phyloP scores from a whole-genome alignment of 2,797 vertebrate genomes.

The Rhynchotus rufescens region DNA sequence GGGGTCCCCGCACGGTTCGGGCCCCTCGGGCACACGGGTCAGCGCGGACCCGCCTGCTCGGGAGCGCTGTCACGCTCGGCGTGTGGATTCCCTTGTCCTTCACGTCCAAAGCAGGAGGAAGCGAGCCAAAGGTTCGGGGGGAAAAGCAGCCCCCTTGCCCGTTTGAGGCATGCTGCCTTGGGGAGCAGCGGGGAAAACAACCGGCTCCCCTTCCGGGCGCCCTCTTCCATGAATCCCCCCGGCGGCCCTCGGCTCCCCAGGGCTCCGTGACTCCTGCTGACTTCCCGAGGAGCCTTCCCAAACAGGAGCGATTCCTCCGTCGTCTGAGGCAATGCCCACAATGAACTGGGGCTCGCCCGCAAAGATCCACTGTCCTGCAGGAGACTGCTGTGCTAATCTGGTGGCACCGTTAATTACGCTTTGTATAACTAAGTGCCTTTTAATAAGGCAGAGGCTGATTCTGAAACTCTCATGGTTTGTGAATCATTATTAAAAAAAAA shows the following conservation, averaged over 20 bases:
- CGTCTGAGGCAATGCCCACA: constrained; percentile 14
- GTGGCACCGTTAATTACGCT: constrained; percentile 44
- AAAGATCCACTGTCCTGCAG: constrained; percentile 41
- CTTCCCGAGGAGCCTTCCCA: constrained; percentile 26
- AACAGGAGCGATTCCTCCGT: constrained; percentile 28
- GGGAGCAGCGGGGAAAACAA: background rate
- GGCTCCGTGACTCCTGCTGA: background rate
- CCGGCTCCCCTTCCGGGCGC: background rate
- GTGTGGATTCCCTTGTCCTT: background rate
- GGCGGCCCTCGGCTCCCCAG: background rate
- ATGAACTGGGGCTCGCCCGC: constrained; percentile 22
- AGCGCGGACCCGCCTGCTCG: background rate
- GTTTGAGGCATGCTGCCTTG: background rate
- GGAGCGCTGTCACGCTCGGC: background rate
- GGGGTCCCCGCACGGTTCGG: background rate
- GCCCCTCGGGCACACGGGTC: background rate
- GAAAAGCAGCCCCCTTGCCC: background rate
- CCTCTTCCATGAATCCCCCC: background rate
- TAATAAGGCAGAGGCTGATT: constrained; percentile 37
- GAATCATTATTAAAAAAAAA: background rate
- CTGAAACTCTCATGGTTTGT: constrained; percentile 9
- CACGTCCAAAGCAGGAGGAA: background rate
- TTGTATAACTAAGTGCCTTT: constrained; percentile 57
- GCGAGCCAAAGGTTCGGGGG: background rate
- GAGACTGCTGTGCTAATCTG: constrained; percentile 55